Percentiles rank a stretch among this genome's conserved stretches.
Evolutionary conservation across 35 echinoderm and acorn worm species (phyloP).

Genomic region (Apostichopus japonicus): DNA sequence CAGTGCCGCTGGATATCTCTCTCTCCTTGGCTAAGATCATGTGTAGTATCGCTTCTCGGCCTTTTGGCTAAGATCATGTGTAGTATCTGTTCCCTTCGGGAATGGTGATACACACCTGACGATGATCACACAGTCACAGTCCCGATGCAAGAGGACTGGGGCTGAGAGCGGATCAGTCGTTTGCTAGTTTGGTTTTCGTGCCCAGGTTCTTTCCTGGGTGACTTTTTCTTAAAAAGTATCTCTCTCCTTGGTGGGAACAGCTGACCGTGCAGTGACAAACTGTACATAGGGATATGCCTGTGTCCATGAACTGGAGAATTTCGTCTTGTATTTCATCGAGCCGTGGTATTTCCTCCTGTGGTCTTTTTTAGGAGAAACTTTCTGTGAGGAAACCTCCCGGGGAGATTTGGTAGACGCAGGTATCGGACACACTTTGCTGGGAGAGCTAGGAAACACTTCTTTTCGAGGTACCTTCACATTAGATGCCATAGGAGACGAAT

Average conservation of each 20-base stretch:
- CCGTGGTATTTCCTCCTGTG: conserved; percentile 13
- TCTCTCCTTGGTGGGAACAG: conserved; percentile 12
- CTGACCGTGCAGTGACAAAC: conserved; percentile 6
- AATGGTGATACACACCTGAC: no score
- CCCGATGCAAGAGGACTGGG: no score
- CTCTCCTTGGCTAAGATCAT: no score
- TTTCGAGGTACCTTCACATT: conserved; percentile 8
- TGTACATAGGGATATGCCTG: conserved; percentile 13
- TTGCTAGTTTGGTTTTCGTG: no score
- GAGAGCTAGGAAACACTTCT: conserved; percentile 13
- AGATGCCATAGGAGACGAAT: conserved; percentile 1
- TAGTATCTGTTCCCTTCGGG: no score
- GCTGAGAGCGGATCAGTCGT: no score
- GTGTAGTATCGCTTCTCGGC: no score
- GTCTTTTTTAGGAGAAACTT: conserved; percentile 15
- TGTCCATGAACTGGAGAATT: conserved; percentile 14
- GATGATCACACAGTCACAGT: no score
- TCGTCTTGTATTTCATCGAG: conserved; percentile 8
- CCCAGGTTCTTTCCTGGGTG: no score
- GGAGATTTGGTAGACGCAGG: not conserved
- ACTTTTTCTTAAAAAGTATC: no score
- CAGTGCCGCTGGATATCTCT: conserved; percentile 12
- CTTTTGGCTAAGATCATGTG: no score
- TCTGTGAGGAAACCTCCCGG: conserved; percentile 5
- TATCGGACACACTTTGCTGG: conserved; percentile 13